Evolutionary conservation across 2,113 vertebrate genomes (phyloP).

Genomic region (Procavia capensis): DNA sequence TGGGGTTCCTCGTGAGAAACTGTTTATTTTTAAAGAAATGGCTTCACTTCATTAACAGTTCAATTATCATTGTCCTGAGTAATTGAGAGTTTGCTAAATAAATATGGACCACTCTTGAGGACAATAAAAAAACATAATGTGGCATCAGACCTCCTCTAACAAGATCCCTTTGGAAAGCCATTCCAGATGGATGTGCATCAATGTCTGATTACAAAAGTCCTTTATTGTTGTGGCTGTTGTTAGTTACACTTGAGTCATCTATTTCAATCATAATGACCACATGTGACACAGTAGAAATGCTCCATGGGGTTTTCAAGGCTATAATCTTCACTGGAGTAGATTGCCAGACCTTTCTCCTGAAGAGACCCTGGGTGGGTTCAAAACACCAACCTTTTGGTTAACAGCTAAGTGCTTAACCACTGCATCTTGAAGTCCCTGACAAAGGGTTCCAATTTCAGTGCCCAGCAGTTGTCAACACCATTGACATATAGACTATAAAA

Average conservation of each 20-base stretch:
- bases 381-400: neutral
- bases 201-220: constrained; percentile 22
- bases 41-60: neutral
- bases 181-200: neutral
- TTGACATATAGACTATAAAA: neutral
- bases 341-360: neutral
- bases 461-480: neutral
- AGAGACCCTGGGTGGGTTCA: neutral
- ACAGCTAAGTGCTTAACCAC: neutral
- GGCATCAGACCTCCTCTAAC: neutral
- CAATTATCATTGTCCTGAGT: neutral
- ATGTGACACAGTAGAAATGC: neutral
- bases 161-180: constrained; percentile 3
- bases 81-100: constrained; percentile 17
- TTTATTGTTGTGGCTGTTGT: neutral
- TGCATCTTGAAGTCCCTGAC: neutral
- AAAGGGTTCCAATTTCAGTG: neutral
- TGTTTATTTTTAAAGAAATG: constrained; percentile 41
- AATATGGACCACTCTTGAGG: neutral
- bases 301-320: neutral
- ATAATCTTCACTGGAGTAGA: neutral
- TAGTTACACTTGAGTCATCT: neutral
- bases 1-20: constrained; percentile 22
- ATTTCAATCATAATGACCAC: neutral
- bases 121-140: neutral